Evolutionary conservation across 1,140 invertebrate genomes (phyloP), one percentile per base, ranked within the genome.

Genomic region (Bombyx mandarina): DNA sequence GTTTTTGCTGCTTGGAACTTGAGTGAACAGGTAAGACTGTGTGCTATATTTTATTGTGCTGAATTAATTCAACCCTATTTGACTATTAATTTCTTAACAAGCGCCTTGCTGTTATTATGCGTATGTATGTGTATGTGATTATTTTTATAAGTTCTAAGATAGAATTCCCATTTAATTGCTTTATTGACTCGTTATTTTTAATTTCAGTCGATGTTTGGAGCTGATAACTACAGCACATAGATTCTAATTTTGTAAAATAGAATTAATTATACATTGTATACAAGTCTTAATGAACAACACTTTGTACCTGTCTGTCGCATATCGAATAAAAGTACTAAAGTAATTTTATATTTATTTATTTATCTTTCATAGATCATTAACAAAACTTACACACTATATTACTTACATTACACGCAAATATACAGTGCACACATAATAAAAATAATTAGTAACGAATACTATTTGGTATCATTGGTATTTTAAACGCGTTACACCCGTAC

Each of bases 161-260:
- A 35, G 2, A 3, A 35, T 35, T 3, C 26, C 26, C 2, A 35
- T 63, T 52, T 66, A 65, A 22, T 22, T n/a, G 53, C 53, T 54
- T 54, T 54, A 56, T 26, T 56, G 49, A 56, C 54, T 48, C n/a
- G n/a, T 8, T 46, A 63, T 67, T 76, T 74, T 79, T 69, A 75
- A 62, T 81, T 83, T 70, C 84, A 87, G 84, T 83, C 82, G 60
- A 82, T 81, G 76, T 87, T 84, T 73, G 84, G 82, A 59, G 70
- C 82, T 60, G 84, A 87, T 64, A 87, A 87, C 80, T 87, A 79
- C 77, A 52, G 60, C 58, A 81, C 66, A 56, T 83, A 80, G 65
- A 64, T 63, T 50, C 62, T 12, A 18, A 8, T 12, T 22, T 12
- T 22, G 8, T 35, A 49, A 26, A 42, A 18, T 47, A 53, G 22